Conservation (phyloP, 1,140 invertebrate species). For the Drosophila bocqueti region DNA sequence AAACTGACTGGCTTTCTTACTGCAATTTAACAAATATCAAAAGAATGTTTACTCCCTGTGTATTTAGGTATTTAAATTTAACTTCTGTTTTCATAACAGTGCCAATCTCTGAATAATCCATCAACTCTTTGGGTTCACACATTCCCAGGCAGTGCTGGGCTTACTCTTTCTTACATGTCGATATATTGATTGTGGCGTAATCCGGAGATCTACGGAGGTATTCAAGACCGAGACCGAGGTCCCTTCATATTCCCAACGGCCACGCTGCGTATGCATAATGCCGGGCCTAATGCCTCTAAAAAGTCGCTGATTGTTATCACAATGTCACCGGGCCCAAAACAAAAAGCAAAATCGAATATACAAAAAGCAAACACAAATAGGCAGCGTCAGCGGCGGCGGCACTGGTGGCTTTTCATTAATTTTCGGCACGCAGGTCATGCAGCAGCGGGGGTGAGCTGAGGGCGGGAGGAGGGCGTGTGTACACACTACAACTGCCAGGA, state of each 20-base stretch:
- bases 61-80: too few relatives aligned
- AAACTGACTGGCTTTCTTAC: not conserved
- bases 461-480: constrained; percentile 36
- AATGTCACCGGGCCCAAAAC: constrained; percentile 56
- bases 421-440: constrained; percentile 70
- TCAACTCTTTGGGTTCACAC: constrained; percentile 8
- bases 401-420: constrained; percentile 75
- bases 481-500: constrained; percentile 20
- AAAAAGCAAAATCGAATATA: constrained; percentile 64
- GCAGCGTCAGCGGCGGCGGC: constrained; percentile 30
- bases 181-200: constrained; percentile 44
- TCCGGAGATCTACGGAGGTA: constrained; percentile 21
- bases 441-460: constrained; percentile 3
- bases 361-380: constrained; percentile 58
- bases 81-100: not conserved
- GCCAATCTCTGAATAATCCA: not conserved
- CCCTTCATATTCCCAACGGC: constrained; percentile 30
- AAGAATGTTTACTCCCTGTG: too few relatives aligned
- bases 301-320: constrained; percentile 71
- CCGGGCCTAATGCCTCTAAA: constrained; percentile 60
- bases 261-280: constrained; percentile 64
- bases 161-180: constrained; percentile 15
- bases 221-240: constrained; percentile 4
- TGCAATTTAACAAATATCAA: too few relatives aligned
- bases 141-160: not conserved